Conservation (phyloP, 1,140 invertebrate species). For the Drosophila lacteicornis region DNA sequence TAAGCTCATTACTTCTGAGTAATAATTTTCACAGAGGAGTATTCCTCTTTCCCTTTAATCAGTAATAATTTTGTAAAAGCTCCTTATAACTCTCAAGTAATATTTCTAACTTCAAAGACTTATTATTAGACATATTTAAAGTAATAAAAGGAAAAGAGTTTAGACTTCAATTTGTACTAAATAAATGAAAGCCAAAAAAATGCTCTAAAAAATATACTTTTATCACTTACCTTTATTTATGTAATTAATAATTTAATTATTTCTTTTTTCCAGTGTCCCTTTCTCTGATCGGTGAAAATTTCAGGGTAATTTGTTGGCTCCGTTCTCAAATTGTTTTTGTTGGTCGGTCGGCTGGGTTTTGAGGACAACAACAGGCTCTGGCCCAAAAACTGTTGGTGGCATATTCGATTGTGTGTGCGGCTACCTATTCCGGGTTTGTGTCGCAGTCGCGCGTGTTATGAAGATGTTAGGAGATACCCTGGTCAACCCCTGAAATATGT, state of each 20-base stretch:
- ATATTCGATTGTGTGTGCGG: constrained; percentile 31
- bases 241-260: no score
- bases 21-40: no score
- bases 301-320: constrained; percentile 77
- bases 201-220: neutral
- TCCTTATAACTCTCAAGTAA: neutral
- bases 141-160: neutral
- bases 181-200: neutral
- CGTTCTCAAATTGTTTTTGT: constrained; percentile 42
- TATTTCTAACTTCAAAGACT: neutral
- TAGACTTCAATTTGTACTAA: neutral
- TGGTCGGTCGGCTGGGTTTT: constrained; percentile 21
- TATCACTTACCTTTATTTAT: neutral
- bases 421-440: constrained; percentile 34
- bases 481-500: constrained; percentile 53
- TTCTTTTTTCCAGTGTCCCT: constrained; percentile 9
- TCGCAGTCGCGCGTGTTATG: constrained; percentile 78
- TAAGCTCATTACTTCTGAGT: no score
- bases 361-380: constrained; percentile 17
- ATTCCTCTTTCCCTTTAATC: no score
- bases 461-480: constrained; percentile 67
- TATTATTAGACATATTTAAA: neutral
- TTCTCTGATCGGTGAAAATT: constrained; percentile 58
- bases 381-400: constrained; percentile 76
- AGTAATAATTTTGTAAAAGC: neutral